Evolutionary conservation across 2,797 vertebrate genomes (phyloP).

Genomic region (Aquila chrysaetos): DNA sequence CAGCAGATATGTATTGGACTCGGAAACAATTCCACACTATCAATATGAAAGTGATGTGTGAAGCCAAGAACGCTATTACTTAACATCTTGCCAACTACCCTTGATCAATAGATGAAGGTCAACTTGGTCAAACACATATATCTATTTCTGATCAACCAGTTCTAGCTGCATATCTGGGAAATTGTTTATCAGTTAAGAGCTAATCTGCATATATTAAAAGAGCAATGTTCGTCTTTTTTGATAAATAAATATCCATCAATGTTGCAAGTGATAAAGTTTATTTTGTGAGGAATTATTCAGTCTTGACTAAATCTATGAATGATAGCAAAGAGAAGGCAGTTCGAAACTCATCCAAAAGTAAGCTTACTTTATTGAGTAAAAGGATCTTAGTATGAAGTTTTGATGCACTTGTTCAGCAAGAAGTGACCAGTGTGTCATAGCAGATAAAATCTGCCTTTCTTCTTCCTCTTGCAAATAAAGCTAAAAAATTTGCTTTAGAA

Average conservation of each 20-base stretch:
- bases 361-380: neutral
- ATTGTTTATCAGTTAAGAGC: constrained; percentile 5
- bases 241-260: constrained; percentile 35
- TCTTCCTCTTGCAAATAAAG: neutral
- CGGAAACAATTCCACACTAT: constrained; percentile 51
- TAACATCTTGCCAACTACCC: constrained; percentile 41
- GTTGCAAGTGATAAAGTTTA: neutral
- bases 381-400: neutral
- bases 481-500: neutral
- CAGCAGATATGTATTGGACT: constrained; percentile 61
- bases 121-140: neutral
- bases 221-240: neutral
- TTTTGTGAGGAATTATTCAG: neutral
- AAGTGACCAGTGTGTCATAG: neutral
- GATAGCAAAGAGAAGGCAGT: neutral
- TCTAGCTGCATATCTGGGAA: neutral
- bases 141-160: constrained; percentile 53
- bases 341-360: neutral
- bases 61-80: constrained; percentile 48
- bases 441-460: neutral
- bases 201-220: constrained; percentile 45
- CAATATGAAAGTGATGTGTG: constrained; percentile 29
- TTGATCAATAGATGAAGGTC: constrained; percentile 60
- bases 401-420: neutral
- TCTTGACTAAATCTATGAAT: neutral